Evolutionary conservation across 2,797 vertebrate species (phyloP).

Genomic region (Haliaeetus vocifer): DNA sequence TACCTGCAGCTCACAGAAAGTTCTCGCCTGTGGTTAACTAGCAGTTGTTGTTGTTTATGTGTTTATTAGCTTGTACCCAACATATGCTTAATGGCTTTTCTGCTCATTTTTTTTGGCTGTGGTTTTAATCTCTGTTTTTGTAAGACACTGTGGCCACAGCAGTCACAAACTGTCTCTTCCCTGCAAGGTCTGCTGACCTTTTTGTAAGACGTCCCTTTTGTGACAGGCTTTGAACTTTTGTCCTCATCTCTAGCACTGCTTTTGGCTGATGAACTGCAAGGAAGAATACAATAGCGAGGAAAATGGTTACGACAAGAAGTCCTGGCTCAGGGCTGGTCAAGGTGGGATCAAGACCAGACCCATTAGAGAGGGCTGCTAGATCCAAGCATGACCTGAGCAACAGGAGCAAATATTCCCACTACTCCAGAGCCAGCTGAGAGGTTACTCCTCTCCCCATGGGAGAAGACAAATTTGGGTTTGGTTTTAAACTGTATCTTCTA

Average conservation of each 20-base stretch:
- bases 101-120: neutral
- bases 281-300: neutral
- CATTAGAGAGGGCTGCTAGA: neutral
- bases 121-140: neutral
- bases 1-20: neutral
- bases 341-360: neutral
- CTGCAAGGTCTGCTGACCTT: neutral
- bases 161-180: neutral
- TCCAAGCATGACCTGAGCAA: neutral
- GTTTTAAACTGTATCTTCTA: neutral
- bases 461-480: neutral
- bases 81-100: slow-evolving; percentile 23
- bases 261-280: neutral
- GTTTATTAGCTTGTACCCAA: neutral
- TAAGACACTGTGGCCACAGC: neutral
- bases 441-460: accelerated
- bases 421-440: neutral
- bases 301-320: neutral
- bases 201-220: neutral
- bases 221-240: neutral
- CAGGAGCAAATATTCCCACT: neutral
- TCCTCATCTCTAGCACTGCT: neutral
- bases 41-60: slow-evolving; percentile 27
- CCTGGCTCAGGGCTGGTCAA: neutral
- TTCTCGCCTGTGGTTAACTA: slow-evolving; percentile 9